Evolutionary conservation across 2,797 vertebrate species (phyloP).

Genomic region (Dermochelys coriacea): DNA sequence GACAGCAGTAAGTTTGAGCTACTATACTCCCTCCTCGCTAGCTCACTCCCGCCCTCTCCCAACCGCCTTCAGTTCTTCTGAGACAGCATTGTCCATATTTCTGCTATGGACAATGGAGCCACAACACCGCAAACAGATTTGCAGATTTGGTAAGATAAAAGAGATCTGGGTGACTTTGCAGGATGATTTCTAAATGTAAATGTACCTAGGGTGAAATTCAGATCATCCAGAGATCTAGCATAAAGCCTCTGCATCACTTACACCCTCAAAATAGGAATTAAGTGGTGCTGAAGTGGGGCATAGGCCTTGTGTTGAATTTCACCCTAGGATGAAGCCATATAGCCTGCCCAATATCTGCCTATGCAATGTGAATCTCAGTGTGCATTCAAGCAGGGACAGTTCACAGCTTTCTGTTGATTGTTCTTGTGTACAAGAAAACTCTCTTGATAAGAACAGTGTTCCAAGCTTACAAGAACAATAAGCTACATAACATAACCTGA

Average conservation of each 20-base stretch:
- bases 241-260: accelerated
- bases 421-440: accelerated
- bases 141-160: not conserved
- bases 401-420: not conserved
- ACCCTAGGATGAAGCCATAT: not conserved
- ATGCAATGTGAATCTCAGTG: not conserved
- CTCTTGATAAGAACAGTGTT: accelerated
- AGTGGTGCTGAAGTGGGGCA: not conserved
- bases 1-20: not conserved
- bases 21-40: accelerated
- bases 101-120: not conserved
- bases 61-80: not conserved
- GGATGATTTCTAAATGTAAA: not conserved
- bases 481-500: accelerated
- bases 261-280: accelerated
- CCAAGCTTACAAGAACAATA: slow-evolving; percentile 30
- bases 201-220: not conserved
- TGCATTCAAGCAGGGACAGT: not conserved
- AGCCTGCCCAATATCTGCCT: accelerated
- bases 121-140: not conserved
- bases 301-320: not conserved
- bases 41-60: not conserved
- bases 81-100: not conserved
- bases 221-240: not conserved
- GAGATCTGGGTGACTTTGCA: not conserved